Evolutionary conservation across 1,140 invertebrate species (phyloP).

Genomic region (Drosophila azteca): DNA sequence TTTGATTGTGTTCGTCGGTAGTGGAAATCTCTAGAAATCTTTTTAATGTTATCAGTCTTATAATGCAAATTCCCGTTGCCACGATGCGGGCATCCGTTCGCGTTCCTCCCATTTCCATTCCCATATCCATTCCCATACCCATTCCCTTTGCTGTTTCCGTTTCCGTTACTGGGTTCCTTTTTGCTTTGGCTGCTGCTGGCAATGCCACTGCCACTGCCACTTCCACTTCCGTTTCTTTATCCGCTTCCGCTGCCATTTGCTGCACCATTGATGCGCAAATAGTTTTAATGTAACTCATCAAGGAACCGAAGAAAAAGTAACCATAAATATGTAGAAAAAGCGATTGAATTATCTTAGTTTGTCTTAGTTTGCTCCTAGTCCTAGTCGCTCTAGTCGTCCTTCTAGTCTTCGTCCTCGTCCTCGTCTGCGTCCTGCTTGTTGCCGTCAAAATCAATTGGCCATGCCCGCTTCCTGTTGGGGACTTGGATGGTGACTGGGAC

Average conservation of each 20-base stretch:
- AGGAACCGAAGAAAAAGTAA: constrained; percentile 72
- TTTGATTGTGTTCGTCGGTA: constrained; percentile 47
- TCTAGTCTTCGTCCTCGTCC: constrained; percentile 11
- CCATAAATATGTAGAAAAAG: constrained; percentile 73
- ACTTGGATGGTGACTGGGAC: constrained; percentile 19
- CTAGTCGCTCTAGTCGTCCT: constrained; percentile 9
- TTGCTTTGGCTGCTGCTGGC: constrained; percentile 11
- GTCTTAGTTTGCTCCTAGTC: constrained; percentile 2
- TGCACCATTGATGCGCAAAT: constrained; percentile 54
- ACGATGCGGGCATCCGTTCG: constrained; percentile 60
- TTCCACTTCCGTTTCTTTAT: constrained; percentile 6
- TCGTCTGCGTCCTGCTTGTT: constrained; percentile 17
- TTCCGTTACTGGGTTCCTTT: not conserved
- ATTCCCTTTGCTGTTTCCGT: constrained; percentile 22
- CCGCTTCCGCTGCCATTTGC: constrained; percentile 39
- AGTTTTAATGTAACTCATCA: constrained; percentile 70
- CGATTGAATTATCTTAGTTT: constrained; percentile 70
- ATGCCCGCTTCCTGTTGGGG: constrained; percentile 22
- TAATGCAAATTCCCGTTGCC: constrained; percentile 81
- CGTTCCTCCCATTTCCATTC: constrained; percentile 15
- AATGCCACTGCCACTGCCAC: not conserved
- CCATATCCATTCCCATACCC: constrained; percentile 19
- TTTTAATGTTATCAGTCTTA: constrained; percentile 84
- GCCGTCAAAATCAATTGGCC: constrained; percentile 28
- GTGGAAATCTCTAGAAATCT: constrained; percentile 78